Evolutionary conservation across 2,888 invertebrate genomes (phyloP).

Genomic region (Drosophila pegasa): DNA sequence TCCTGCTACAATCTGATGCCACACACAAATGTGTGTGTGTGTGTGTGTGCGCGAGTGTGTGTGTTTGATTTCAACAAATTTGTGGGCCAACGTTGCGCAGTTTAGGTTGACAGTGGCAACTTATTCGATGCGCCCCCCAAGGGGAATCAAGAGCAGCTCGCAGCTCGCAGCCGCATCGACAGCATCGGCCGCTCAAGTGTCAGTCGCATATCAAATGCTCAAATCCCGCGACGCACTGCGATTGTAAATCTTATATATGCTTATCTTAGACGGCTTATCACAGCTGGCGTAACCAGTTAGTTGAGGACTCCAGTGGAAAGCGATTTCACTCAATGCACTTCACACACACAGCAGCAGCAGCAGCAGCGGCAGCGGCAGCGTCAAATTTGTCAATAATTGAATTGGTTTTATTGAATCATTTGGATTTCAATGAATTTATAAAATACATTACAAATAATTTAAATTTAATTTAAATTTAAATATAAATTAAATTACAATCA

Average conservation of each 20-base stretch:
- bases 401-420: slow-evolving; percentile 31
- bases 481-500: neutral
- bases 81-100: slow-evolving; percentile 61
- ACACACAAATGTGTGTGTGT: neutral
- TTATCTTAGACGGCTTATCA: slow-evolving; percentile 71
- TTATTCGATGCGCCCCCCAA: slow-evolving; percentile 46
- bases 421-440: neutral
- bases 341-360: neutral
- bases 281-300: slow-evolving; percentile 43
- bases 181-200: slow-evolving; percentile 59
- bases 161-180: slow-evolving; percentile 25
- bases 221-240: slow-evolving; percentile 62
- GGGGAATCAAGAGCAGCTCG: slow-evolving; percentile 55
- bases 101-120: slow-evolving; percentile 68
- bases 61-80: slow-evolving; percentile 63
- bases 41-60: slow-evolving; percentile 8
- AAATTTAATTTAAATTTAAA: neutral
- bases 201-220: slow-evolving; percentile 61
- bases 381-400: slow-evolving; percentile 37
- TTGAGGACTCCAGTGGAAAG: slow-evolving; percentile 33
- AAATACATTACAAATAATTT: neutral
- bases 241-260: slow-evolving; percentile 65
- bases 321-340: slow-evolving; percentile 36
- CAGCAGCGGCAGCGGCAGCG: neutral
- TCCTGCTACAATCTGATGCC: slow-evolving; percentile 14